Evolutionary conservation across 2,888 invertebrate species (phyloP).

Genomic region (Phytoseiulus persimilis): DNA sequence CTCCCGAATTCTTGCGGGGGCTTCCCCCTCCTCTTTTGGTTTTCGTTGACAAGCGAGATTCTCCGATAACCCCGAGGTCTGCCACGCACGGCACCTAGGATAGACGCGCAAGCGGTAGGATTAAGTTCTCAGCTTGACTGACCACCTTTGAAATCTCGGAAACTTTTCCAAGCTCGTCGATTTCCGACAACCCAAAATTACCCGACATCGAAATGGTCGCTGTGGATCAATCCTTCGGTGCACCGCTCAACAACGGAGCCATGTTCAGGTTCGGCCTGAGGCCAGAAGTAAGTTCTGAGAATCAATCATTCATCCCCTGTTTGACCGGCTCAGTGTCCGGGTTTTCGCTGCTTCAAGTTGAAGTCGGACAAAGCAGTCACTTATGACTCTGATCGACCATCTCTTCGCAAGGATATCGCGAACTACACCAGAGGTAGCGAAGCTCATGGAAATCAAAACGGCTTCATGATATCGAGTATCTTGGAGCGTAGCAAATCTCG

Average conservation of each 20-base stretch:
- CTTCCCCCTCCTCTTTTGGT: too few relatives aligned
- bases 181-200: neutral
- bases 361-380: too few relatives aligned
- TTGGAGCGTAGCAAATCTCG: conserved; percentile 1
- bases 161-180: neutral
- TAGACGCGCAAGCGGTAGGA: too few relatives aligned
- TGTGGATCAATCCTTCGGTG: neutral
- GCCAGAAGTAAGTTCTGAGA: neutral
- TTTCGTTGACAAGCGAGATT: too few relatives aligned
- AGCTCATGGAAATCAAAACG: conserved; percentile 6
- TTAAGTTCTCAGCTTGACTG: too few relatives aligned
- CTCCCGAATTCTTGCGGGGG: too few relatives aligned
- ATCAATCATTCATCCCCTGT: neutral
- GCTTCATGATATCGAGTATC: neutral
- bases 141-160: too few relatives aligned
- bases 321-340: neutral
- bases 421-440: neutral
- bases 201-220: conserved; percentile 14
- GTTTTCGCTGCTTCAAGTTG: too few relatives aligned
- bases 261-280: neutral
- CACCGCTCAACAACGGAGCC: neutral
- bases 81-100: too few relatives aligned
- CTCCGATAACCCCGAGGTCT: too few relatives aligned
- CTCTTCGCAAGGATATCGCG: neutral
- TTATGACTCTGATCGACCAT: too few relatives aligned